Percentiles rank a stretch among this genome's conserved stretches.
phyloP scores from a whole-genome alignment of 2,113 vertebrate genomes.

The Catagonus wagneri region DNA sequence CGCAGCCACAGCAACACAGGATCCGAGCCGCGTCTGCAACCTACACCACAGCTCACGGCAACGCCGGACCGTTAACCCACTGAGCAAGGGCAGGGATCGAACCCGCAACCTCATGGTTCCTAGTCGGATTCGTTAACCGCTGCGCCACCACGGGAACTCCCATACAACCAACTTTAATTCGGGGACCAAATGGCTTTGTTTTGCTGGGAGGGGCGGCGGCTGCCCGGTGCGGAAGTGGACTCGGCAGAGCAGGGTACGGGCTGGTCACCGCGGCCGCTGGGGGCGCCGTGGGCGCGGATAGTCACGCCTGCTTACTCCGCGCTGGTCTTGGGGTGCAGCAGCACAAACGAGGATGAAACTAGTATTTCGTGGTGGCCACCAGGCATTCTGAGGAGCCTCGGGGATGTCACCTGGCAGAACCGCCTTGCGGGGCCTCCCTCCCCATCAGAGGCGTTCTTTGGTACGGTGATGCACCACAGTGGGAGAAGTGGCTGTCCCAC shows the following conservation, averaged over 20 bases:
- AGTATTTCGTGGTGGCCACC: fast-evolving
- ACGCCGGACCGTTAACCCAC: no score
- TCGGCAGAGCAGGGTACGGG: not conserved
- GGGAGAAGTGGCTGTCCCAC: not conserved
- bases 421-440: not conserved
- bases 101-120: no score
- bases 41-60: no score
- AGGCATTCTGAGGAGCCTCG: not conserved
- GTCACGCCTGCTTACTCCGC: not conserved
- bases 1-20: no score
- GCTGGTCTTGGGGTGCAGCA: not conserved
- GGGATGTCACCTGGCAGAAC: not conserved
- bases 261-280: no score
- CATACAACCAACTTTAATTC: not conserved
- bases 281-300: not conserved
- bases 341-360: not conserved
- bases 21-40: no score
- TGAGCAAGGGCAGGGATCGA: no score
- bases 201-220: no score
- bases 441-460: not conserved
- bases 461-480: not conserved
- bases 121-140: no score
- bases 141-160: no score
- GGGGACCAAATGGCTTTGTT: not conserved
- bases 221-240: not conserved